Percentiles rank a stretch among this genome's conserved stretches.
Conservation (phyloP, 2,797 vertebrate genomes). For the Notolabrus celidotus region DNA sequence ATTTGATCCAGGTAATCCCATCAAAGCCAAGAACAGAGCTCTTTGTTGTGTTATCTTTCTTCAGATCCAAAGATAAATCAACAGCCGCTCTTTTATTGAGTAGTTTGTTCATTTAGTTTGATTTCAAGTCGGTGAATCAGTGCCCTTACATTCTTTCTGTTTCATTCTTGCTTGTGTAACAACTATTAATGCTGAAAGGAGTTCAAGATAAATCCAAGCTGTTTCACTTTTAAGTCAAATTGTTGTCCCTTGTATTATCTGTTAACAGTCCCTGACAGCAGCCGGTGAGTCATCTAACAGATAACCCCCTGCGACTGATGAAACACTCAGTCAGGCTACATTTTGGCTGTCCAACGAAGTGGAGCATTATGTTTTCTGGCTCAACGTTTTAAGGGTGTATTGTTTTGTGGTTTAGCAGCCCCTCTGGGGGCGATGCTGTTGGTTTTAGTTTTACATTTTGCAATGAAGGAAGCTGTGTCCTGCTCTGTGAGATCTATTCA, state of each 20-base stretch:
- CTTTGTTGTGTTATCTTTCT: not conserved
- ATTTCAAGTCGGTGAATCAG: too few relatives aligned
- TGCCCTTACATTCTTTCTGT: not conserved
- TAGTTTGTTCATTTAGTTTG: too few relatives aligned
- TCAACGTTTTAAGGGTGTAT: constrained; percentile 29
- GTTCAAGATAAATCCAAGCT: not conserved
- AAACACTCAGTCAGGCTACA: not conserved
- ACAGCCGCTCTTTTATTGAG: not conserved
- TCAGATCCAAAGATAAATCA: not conserved
- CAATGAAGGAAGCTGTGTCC: not conserved
- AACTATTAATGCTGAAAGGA: not conserved
- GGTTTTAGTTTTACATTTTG: not conserved
- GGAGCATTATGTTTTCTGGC: not conserved
- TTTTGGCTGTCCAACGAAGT: constrained; percentile 18
- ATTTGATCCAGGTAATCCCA: not conserved
- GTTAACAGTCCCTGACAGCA: not conserved
- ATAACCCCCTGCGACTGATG: not conserved
- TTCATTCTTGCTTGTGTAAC: too few relatives aligned
- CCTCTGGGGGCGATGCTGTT: not conserved
- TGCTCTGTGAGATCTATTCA: not conserved
- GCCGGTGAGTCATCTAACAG: not conserved
- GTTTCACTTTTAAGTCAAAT: not conserved
- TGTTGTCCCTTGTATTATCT: constrained; percentile 3
- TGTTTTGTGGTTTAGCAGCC: constrained; percentile 7
- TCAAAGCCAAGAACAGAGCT: not conserved